phyloP scores from a whole-genome alignment of 2,888 invertebrate genomes.

The Malachius bipustulatus region DNA sequence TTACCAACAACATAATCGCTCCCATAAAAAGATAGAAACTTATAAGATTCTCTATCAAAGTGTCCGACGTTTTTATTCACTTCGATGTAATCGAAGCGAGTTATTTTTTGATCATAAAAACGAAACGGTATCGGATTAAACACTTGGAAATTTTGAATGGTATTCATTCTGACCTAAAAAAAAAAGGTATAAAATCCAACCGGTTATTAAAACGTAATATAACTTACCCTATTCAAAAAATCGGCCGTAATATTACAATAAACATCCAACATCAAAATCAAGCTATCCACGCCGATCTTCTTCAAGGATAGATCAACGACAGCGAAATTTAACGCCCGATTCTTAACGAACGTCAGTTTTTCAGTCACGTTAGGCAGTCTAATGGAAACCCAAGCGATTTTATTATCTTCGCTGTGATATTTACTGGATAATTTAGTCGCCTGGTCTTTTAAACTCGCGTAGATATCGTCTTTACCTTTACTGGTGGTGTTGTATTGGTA shows the following conservation, averaged over 20 bases:
- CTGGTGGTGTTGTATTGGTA: slow-evolving; percentile 51
- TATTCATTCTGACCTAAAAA: slow-evolving; percentile 82
- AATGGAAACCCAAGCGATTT: slow-evolving; percentile 57
- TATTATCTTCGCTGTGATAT: slow-evolving; percentile 55
- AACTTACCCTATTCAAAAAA: slow-evolving; percentile 73
- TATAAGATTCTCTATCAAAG: slow-evolving; percentile 62
- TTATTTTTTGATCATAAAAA: slow-evolving; percentile 66
- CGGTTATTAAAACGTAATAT: slow-evolving; percentile 5
- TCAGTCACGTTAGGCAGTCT: slow-evolving; percentile 38
- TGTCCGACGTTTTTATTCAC: slow-evolving; percentile 65
- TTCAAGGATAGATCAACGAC: slow-evolving; percentile 56
- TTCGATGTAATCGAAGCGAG: slow-evolving; percentile 40
- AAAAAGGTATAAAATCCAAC: slow-evolving; percentile 9
- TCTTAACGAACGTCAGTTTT: slow-evolving; percentile 30
- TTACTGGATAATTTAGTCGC: slow-evolving; percentile 51
- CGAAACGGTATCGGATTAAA: slow-evolving; percentile 87
- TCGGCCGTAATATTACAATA: slow-evolving; percentile 64
- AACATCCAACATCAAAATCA: slow-evolving; percentile 56
- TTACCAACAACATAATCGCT: slow-evolving; percentile 65
- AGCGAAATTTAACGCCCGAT: slow-evolving; percentile 41
- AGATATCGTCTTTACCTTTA: slow-evolving; percentile 35
- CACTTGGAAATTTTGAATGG: slow-evolving; percentile 76
- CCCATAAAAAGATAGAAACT: slow-evolving; percentile 70
- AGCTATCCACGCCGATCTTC: slow-evolving; percentile 59
- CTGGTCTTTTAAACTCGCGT: slow-evolving; percentile 45